These are phyloP conservation scores for Halocaridina rubra DNA, from an alignment of 2,888 invertebrate genomes.

Conservation along the genomic window DNA sequence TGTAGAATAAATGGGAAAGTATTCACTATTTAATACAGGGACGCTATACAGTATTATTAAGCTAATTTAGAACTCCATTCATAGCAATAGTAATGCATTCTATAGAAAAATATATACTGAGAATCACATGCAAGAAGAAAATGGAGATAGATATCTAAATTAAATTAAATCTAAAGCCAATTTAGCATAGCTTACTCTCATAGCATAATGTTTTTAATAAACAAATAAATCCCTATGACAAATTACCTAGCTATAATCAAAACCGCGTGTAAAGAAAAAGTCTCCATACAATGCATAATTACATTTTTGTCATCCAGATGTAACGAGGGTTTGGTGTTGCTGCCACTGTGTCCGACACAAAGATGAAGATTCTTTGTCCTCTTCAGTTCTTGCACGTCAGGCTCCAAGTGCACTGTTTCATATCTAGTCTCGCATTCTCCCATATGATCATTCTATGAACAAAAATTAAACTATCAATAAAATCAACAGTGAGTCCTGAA, in stretches of 20 bases:
- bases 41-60: too few species aligned
- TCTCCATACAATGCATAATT: neutral
- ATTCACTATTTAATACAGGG: too few species aligned
- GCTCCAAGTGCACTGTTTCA: neutral
- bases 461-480: neutral
- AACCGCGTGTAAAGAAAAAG: neutral
- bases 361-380: neutral
- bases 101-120: neutral
- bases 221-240: too few species aligned
- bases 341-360: neutral
- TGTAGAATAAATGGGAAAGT: neutral
- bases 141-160: too few species aligned
- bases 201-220: too few species aligned
- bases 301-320: neutral
- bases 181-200: too few species aligned
- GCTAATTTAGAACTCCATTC: neutral
- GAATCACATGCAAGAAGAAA: neutral
- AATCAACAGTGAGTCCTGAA: neutral
- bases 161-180: too few species aligned
- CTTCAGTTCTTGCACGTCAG: neutral
- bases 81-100: neutral
- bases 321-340: neutral
- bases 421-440: conserved; percentile 25
- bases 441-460: conserved; percentile 12
- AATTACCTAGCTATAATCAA: neutral